A percentile compares a stretch with the other conserved stretches of the same genome.
Conservation (phyloP, 2,113 vertebrate species). For the Cervus canadensis region DNA sequence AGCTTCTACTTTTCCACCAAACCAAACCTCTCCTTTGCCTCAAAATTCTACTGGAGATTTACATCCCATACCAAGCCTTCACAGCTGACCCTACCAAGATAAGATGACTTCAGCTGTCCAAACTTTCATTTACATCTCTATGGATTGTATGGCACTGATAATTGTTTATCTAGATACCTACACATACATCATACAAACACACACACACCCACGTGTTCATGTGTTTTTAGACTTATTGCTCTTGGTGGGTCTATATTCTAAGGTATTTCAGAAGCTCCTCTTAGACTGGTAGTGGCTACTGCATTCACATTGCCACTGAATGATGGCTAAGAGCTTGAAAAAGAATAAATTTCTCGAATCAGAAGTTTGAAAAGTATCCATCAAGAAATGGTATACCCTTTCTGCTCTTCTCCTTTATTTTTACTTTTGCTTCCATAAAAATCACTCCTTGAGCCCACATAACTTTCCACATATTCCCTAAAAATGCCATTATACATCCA, state of each 20-base stretch:
- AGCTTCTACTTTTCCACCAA: not conserved
- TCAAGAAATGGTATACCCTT: not conserved
- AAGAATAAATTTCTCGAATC: not conserved
- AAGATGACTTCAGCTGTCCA: not conserved
- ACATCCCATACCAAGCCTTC: not conserved
- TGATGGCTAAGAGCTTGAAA: not conserved
- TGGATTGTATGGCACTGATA: not conserved
- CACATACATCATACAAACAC: not conserved
- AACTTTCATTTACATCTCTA: not conserved
- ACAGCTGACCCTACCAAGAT: not conserved
- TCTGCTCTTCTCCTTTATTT: not conserved
- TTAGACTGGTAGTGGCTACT: not conserved
- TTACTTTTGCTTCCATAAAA: not conserved
- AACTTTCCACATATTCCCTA: not conserved
- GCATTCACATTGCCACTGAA: not conserved
- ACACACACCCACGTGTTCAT: not conserved
- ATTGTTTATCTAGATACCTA: not conserved
- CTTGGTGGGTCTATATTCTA: not conserved
- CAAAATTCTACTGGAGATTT: not conserved
- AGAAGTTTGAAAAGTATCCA: not conserved
- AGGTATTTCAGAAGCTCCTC: not conserved
- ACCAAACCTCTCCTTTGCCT: not conserved
- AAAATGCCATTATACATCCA: not conserved
- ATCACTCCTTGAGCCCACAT: not conserved
- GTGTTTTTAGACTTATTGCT: not conserved